Conservation (phyloP, 2,113 vertebrate species). For the Hystrix brachyura region DNA sequence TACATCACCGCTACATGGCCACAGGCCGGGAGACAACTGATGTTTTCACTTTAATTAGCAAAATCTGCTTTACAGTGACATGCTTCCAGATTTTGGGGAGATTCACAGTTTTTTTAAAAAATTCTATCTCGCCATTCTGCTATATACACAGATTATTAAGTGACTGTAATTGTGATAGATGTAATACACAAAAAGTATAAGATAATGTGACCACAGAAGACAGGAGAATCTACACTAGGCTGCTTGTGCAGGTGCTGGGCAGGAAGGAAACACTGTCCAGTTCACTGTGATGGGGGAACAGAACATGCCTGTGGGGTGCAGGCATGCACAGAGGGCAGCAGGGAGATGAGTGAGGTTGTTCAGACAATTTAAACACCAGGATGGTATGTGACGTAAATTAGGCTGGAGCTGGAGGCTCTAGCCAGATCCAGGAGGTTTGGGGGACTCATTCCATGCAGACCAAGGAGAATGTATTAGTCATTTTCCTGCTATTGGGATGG, state of each 20-base stretch:
- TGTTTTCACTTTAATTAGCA: background rate
- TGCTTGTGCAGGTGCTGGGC: accelerated
- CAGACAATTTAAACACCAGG: background rate
- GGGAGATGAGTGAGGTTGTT: background rate
- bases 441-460: accelerated
- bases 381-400: background rate
- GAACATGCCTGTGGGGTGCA: background rate
- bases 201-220: too few relatives aligned
- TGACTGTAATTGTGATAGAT: background rate
- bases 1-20: background rate
- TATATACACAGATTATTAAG: background rate
- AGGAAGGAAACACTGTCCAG: background rate
- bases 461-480: accelerated
- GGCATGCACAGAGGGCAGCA: accelerated
- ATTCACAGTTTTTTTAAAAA: background rate
- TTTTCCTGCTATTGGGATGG: background rate
- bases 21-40: background rate
- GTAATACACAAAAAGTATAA: background rate
- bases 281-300: background rate
- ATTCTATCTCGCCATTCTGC: background rate
- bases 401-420: background rate
- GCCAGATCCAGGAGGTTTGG: accelerated
- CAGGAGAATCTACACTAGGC: too few relatives aligned
- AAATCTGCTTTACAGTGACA: background rate
- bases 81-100: background rate